phyloP scores from a whole-genome alignment of 2,888 invertebrate species.

The Machimus atricapillus region DNA sequence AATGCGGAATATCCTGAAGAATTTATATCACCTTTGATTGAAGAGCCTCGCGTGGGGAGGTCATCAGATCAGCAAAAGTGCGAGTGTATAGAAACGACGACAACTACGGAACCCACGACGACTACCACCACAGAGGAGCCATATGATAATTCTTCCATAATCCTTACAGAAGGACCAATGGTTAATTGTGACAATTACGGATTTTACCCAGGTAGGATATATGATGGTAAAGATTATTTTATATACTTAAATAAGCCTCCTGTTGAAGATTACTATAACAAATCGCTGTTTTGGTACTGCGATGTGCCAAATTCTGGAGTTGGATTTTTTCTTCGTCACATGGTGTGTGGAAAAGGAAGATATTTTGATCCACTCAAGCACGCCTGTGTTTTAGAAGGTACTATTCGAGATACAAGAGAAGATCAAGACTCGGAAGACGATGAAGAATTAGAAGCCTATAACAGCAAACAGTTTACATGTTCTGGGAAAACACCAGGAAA shows the following conservation, averaged over 20 bases:
- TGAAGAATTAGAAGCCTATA: not conserved
- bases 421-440: not conserved
- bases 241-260: not conserved
- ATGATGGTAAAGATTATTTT: not conserved
- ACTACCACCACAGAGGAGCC: not conserved
- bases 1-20: not conserved
- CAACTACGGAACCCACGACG: conserved; percentile 21
- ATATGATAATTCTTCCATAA: not conserved
- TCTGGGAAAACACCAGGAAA: conserved; percentile 42
- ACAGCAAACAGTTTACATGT: not conserved
- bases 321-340: conserved; percentile 47
- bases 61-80: not conserved
- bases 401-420: conserved; percentile 32
- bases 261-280: conserved; percentile 37
- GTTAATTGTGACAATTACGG: conserved; percentile 49
- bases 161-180: not conserved
- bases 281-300: conserved; percentile 49
- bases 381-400: conserved; percentile 48
- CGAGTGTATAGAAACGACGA: not conserved
- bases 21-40: not conserved
- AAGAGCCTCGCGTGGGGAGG: not conserved
- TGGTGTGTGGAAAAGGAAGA: conserved; percentile 48
- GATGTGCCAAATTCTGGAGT: conserved; percentile 47
- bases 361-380: conserved; percentile 45
- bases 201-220: conserved; percentile 47